Base-by-base conservation (phyloP, 1,140 invertebrate species). In the Leptinotarsa lineolata region DNA sequence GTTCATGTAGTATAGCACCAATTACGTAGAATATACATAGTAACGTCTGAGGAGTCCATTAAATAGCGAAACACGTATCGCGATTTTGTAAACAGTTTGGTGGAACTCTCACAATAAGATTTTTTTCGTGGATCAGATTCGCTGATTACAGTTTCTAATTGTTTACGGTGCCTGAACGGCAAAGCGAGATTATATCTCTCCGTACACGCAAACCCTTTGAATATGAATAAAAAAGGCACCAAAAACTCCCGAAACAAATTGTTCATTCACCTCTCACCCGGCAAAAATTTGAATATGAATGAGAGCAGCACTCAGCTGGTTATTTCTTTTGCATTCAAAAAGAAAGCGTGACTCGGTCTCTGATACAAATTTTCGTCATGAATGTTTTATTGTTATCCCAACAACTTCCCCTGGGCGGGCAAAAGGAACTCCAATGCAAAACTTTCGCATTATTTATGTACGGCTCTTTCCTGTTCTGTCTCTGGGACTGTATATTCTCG, bases 401-500 rank as follows among this genome's bases (percentile, higher is more conserved):
- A 59, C 20, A 70, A 59, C 73, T 72, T 73, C 61, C 70, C 48
- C 24, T 45, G 60, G 45, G 63, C 24, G 46, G 30, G 63, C 68
- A 54, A 65, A 68, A 69, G 45, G 48, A 54, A 59, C 46, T 69
- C 68, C 21, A 30, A 75, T 75, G 72, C 71, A 77, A 75, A 77
- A 77, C 76, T 77, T 74, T 61, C 73, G 72, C 76, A 72, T 77
- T 77, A 77, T 77, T 77, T 77, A 77, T 77, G 72, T 69, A 60
- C 58, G 54, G 54, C 63, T 72, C 65, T 71, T 77, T 77, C 71
- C 70, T 73, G 72, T 74, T 77, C 69, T 72, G 76, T 70, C 73
- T 74, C 65, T 18, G 70, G 63, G 59, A 69, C 63, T 68, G 66
- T 70, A 70, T 68, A 54, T 64, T n/a, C 65, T 66, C 72, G 58